Base-by-base conservation (phyloP, 2,888 invertebrate species). In the Dicycla oo region DNA sequence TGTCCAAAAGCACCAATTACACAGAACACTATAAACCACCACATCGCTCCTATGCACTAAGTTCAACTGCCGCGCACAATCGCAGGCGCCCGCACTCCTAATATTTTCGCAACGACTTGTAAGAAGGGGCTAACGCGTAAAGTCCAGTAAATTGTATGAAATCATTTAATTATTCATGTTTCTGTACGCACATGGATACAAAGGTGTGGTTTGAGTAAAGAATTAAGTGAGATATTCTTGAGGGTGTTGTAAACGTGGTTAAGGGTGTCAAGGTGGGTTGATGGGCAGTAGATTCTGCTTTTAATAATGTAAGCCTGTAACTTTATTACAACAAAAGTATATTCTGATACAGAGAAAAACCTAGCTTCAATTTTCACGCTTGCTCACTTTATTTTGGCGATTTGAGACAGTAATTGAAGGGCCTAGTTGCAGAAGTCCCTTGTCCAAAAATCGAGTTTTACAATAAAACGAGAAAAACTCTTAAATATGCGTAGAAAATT, bases 1-100 rank as follows among this genome's bases (percentile, higher is more conserved):
- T 78, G 70, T 20, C 78, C 77, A 11, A 58, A 11, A 49, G 54
- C 81, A 61, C 38, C 30, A 45, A 73, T 20, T n/a, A 78, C 78
- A 79, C 72, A 78, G 11, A 86, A 51, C 64, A 86, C 71, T 34
- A 74, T 20, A 11, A 82, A 73, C 78, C 77, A 80, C 86, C 84
- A 78, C 85, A 83, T 85, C 40, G 56, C 47, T 26, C 7, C 58
- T 49, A 57, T 47, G 68, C 66, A 72, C 65, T 60, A 18, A 34
- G 61, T 66, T 0, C 47, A 54, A 82, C 84, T 84, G 84, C 49
- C 66, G 58, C n/a, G 43, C 30, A 0, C 8, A 34, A 23, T 11
- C 56, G 69, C 26, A 45, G 7, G 18, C 26, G 56, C 34, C 47
- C 11, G 20, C 56, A 10, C 53, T n/a, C 64, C 79, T 67, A 82